A percentile compares a stretch with the other conserved stretches of the same genome.
Conservation (phyloP, 2,113 vertebrate genomes). For the Motacilla tschutschensis region DNA sequence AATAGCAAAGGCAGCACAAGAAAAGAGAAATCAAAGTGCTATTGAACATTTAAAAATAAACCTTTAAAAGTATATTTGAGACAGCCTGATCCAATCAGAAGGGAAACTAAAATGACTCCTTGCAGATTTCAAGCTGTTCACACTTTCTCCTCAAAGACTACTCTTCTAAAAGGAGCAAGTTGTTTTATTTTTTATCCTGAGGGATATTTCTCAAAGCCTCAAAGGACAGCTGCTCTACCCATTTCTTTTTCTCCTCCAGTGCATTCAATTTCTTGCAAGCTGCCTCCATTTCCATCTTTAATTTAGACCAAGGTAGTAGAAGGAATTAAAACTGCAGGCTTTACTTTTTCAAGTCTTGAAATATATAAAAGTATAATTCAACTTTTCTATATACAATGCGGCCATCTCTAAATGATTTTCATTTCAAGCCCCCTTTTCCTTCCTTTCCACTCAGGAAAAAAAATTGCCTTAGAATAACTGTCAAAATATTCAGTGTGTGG, state of each 20-base stretch:
- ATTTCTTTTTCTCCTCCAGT: slow-evolving; percentile 21
- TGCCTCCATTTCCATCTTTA: slow-evolving; percentile 10
- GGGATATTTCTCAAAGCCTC: not conserved
- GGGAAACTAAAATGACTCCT: not conserved
- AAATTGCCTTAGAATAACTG: not conserved
- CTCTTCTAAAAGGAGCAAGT: not conserved
- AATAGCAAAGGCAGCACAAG: slow-evolving; percentile 2
- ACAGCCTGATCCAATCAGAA: not conserved
- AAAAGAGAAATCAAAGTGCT: slow-evolving; percentile 8
- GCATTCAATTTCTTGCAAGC: slow-evolving; percentile 36
- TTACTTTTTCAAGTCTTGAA: not conserved
- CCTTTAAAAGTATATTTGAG: not conserved
- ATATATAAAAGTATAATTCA: not conserved
- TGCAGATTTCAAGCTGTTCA: slow-evolving; percentile 14
- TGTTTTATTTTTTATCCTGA: slow-evolving; percentile 2
- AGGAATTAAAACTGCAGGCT: slow-evolving; percentile 5
- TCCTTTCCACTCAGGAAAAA: not conserved
- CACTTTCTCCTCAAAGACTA: slow-evolving; percentile 6
- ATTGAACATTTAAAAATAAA: slow-evolving; percentile 36
- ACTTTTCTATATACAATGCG: not conserved
- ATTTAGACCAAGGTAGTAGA: slow-evolving; percentile 13
- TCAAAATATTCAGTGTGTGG: not conserved
- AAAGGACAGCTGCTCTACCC: not conserved
- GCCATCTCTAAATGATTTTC: not conserved
- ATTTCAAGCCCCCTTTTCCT: not conserved